Base-by-base conservation (phyloP, 2,797 vertebrate species). In the Antrozous pallidus region DNA sequence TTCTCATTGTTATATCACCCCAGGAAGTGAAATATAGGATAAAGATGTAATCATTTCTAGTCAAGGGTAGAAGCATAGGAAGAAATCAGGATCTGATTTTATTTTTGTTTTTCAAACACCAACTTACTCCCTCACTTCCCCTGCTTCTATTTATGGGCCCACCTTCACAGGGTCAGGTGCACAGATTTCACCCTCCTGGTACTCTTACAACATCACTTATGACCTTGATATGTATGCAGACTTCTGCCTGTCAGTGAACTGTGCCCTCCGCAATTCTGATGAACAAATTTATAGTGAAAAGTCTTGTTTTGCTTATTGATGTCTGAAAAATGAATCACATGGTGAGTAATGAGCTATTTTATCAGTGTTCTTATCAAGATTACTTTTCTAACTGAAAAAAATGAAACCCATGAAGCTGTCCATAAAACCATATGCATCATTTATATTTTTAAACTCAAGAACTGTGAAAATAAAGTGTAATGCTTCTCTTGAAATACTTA, bases 281-380 rank as follows among this genome's bases (percentile, higher is more conserved):
- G 73, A 94, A 51, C 45, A 82, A 2, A 86, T 71, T 70, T 70
- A 81, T 49, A 96, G 91, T 54, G 47, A 24, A 93, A 89, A 74
- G 4, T 67, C 22, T 14, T 87, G 13, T 67, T 95, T 92, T 65
- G 26, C 40, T 77, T 90, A 88, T 81, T 95, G 95, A 91, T 80
- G 88, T 90, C 49, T 77, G 24, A 74, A 82, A 40, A 77, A 85
- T 61, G 84, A 93, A 84, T 96, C 42, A 90, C 88, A 91, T 83
- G 80, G 67, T 81, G 22, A 89, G 31, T 67, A 89, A 36, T 17
- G 22, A 93, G 24, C n/a, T 82, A 61, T 74, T 87, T 78, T 84
- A 80, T 80, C 42, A 67, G 16, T 77, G 10, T 54, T 38, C 24
- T 93, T 92, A 4, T 80, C 9, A 54, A 47, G 1, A 92, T 75